phyloP scores from a whole-genome alignment of 2,113 vertebrate genomes.

The Andinoacara biseriatus region DNA sequence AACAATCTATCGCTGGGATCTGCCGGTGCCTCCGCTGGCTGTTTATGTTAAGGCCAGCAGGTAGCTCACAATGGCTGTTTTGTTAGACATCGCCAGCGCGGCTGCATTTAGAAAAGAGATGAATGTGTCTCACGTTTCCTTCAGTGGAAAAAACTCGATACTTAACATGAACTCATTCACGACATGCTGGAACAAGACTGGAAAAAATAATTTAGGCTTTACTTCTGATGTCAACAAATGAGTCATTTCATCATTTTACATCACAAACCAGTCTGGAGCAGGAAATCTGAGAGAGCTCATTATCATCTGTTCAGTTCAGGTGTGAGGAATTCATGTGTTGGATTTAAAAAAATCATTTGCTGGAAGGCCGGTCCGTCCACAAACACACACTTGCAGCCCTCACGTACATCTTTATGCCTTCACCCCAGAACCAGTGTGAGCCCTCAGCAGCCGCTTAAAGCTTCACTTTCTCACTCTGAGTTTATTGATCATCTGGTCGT shows the following conservation, averaged over 20 bases:
- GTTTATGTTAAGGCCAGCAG: constrained; percentile 28
- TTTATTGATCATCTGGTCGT: not conserved
- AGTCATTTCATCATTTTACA: not conserved
- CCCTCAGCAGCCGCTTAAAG: too few species aligned
- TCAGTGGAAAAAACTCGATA: not conserved
- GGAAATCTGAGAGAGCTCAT: not conserved
- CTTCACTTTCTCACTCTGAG: not conserved
- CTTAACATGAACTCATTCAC: constrained; percentile 23
- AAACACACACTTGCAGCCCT: too few species aligned
- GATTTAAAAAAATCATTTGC: not conserved
- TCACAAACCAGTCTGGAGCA: not conserved
- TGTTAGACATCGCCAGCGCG: constrained; percentile 33
- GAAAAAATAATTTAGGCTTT: constrained; percentile 22
- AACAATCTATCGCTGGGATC: constrained; percentile 38
- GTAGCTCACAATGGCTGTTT: constrained; percentile 39
- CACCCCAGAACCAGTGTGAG: too few species aligned
- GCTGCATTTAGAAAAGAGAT: constrained; percentile 29
- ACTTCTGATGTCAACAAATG: not conserved
- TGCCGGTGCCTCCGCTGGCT: constrained; percentile 6
- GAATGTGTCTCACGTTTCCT: constrained; percentile 54
- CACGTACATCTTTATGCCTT: too few species aligned
- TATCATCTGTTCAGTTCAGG: not conserved
- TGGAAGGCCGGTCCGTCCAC: not conserved
- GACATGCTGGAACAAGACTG: constrained; percentile 9
- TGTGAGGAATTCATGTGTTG: not conserved